Base-by-base conservation (phyloP, 2,888 invertebrate genomes). In the Poecilobothrus nobilitatus region DNA sequence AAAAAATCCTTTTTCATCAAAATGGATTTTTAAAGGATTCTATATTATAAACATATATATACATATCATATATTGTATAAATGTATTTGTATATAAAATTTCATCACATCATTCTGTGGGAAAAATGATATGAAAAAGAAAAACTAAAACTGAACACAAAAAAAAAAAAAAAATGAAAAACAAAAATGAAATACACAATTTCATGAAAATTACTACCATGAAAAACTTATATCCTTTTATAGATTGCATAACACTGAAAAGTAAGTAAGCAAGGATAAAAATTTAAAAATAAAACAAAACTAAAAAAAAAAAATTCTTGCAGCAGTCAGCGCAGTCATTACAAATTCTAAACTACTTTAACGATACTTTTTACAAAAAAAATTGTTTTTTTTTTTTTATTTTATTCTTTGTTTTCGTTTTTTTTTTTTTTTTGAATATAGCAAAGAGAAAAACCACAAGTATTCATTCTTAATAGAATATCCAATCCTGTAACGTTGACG, bases 51-150 rank as follows among this genome's bases (percentile, higher is more conserved):
- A n/a, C n/a, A n/a, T n/a, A n/a, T n/a, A n/a, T n/a, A n/a, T 18
- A 8, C 53, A 1, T 53, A 53, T 4, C 4, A 41, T 18, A 53
- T 18, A 53, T 53, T n/a, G 53, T 53, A 53, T 53, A 53, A 12
- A 53, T 53, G 6, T 53, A 15, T 53, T 15, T 53, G 6, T 53
- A 53, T 53, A n/a, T 53, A 6, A 53, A 53, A 53, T 53, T 53
- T 53, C 53, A 53, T 53, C 53, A 53, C 53, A 53, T 53, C 53
- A n/a, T 53, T 53, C 53, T 53, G 53, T 53, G 53, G 53, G 18
- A 53, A 53, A 15, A n/a, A 27, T 27, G 27, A 27, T 27, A 27
- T 27, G 27, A 27, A 27, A n/a, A n/a, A n/a, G n/a, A n/a, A n/a
- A n/a, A n/a, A n/a, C n/a, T n/a, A n/a, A n/a, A n/a, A n/a, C n/a